A percentile compares a stretch with the other conserved stretches of the same genome.
phyloP scores from a whole-genome alignment of 2,888 invertebrate genomes.

The Sussaba pulchella region DNA sequence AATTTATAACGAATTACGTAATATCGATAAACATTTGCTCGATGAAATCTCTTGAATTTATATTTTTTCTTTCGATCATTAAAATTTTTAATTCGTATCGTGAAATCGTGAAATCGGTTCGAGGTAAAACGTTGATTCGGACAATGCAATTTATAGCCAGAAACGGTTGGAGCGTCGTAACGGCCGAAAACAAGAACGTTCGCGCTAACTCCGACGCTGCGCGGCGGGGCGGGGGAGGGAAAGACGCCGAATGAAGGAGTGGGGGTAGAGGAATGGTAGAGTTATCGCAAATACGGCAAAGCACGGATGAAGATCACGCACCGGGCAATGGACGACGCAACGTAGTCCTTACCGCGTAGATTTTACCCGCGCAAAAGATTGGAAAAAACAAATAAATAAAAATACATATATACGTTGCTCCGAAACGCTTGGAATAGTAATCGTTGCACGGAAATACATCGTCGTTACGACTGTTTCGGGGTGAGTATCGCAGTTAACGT shows the following conservation, averaged over 20 bases:
- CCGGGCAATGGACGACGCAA: conserved; percentile 73
- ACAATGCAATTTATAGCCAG: too few species aligned
- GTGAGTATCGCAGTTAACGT: too few species aligned
- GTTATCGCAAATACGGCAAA: conserved; percentile 29
- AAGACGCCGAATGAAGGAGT: not conserved
- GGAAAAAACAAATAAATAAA: too few species aligned
- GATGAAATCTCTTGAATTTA: too few species aligned
- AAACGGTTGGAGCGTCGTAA: too few species aligned
- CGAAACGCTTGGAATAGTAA: too few species aligned
- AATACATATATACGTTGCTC: too few species aligned
- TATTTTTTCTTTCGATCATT: too few species aligned
- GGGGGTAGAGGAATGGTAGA: not conserved
- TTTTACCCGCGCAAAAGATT: conserved; percentile 81
- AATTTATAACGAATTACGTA: not conserved
- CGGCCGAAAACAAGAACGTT: conserved; percentile 2
- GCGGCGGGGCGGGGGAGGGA: not conserved
- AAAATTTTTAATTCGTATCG: too few species aligned
- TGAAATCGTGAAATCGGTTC: too few species aligned
- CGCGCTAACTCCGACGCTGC: conserved; percentile 16
- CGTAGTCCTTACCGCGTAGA: conserved; percentile 74
- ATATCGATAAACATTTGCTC: conserved; percentile 22
- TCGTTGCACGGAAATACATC: conserved; percentile 69
- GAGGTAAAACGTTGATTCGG: too few species aligned
- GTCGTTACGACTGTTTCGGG: conserved; percentile 40
- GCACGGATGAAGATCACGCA: conserved; percentile 48